phyloP scores from a whole-genome alignment of 2,888 invertebrate genomes.

The Dermolepida albohirtum region DNA sequence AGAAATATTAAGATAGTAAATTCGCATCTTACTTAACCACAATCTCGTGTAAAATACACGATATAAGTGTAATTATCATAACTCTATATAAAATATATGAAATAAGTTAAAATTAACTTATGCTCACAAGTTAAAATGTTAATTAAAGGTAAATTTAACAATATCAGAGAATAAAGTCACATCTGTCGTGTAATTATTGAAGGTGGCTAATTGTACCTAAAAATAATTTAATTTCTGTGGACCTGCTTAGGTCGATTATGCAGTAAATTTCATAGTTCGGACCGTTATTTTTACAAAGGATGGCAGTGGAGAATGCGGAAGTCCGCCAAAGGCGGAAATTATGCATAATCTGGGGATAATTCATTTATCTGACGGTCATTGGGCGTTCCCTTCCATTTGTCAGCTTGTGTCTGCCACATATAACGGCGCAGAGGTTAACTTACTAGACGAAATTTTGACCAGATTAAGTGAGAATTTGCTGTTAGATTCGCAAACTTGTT shows the following conservation, averaged over 20 bases:
- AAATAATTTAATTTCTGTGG: conserved; percentile 37
- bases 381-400: conserved; percentile 51
- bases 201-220: conserved; percentile 27
- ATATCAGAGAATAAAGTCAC: neutral
- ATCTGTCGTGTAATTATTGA: conserved; percentile 26
- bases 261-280: conserved; percentile 38
- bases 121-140: too few species aligned
- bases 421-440: conserved; percentile 26
- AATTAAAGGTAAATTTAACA: too few species aligned
- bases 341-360: conserved; percentile 51
- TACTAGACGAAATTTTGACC: conserved; percentile 28
- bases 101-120: too few species aligned
- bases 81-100: too few species aligned
- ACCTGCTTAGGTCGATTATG: conserved; percentile 29
- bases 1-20: too few species aligned
- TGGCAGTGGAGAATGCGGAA: conserved; percentile 31
- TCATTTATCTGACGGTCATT: conserved; percentile 50
- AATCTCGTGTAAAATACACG: too few species aligned
- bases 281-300: conserved; percentile 32
- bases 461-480: conserved; percentile 27
- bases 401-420: conserved; percentile 41
- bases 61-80: too few species aligned
- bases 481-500: neutral
- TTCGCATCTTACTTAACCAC: too few species aligned
- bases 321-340: conserved; percentile 47